Conservation (phyloP, 92 coral and sea anemone genomes). For the Porites lobata region DNA sequence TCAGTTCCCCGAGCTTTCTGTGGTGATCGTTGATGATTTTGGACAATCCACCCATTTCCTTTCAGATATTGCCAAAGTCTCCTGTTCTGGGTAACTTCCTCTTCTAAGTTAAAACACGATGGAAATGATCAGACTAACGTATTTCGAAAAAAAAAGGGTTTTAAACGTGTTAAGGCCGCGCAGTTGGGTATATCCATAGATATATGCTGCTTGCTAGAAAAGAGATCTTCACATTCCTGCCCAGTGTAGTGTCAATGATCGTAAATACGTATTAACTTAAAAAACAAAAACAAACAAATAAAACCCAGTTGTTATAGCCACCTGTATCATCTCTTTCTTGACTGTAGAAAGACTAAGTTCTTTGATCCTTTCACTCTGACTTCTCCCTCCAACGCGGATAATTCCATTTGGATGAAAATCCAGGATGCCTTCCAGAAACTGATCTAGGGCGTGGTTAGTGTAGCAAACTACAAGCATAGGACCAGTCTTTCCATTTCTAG, state of each 20-base stretch:
- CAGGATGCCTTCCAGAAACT: slow-evolving; percentile 93
- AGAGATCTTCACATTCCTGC: too few species aligned
- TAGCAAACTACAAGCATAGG: slow-evolving; percentile 95
- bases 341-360: slow-evolving; percentile 71
- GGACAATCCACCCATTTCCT: slow-evolving; percentile 10
- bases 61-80: slow-evolving; percentile 46
- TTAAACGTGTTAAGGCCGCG: too few species aligned
- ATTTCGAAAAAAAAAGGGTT: too few species aligned
- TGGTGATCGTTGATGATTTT: neutral
- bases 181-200: too few species aligned
- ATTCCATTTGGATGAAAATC: slow-evolving; percentile 85
- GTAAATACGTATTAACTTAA: too few species aligned
- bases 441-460: slow-evolving; percentile 98
- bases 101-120: neutral
- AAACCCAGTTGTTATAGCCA: neutral
- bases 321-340: slow-evolving; percentile 68
- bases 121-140: too few species aligned
- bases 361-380: slow-evolving; percentile 84
- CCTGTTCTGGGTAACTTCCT: slow-evolving; percentile 23
- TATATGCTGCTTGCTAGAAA: too few species aligned
- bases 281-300: too few species aligned
- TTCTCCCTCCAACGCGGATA: slow-evolving; percentile 96
- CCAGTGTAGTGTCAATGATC: too few species aligned
- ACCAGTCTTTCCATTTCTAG: slow-evolving; percentile 27
- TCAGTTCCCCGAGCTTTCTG: slow-evolving; percentile 3